Percentiles rank a stretch among this genome's conserved stretches.
phyloP scores from a whole-genome alignment of 2,888 invertebrate species.

The Hecatera dysodea region DNA sequence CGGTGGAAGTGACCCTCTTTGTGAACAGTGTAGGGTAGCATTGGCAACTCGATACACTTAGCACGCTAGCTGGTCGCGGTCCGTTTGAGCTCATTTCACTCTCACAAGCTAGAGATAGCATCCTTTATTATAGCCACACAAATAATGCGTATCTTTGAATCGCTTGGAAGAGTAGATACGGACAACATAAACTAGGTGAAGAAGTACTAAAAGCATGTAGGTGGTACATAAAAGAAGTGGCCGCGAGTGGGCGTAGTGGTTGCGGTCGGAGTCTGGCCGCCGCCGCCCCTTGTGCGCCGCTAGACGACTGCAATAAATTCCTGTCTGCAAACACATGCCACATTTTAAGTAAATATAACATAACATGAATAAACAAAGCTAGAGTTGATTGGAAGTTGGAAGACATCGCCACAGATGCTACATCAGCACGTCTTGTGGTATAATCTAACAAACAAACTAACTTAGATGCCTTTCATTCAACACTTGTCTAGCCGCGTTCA shows the following conservation, averaged over 20 bases:
- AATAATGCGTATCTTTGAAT: constrained; percentile 30
- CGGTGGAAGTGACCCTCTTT: constrained; percentile 49
- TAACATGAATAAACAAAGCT: constrained; percentile 60
- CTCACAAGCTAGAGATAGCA: constrained; percentile 40
- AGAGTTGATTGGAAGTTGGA: constrained; percentile 32
- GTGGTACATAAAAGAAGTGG: constrained; percentile 60
- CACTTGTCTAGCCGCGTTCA: constrained; percentile 44
- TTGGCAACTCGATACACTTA: constrained; percentile 64
- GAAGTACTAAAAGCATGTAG: constrained; percentile 67
- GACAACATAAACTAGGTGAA: constrained; percentile 59
- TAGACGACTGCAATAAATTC: constrained; percentile 65
- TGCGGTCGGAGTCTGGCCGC: constrained; percentile 51
- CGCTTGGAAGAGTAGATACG: constrained; percentile 28
- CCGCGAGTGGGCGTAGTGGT: constrained; percentile 64
- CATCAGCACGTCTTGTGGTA: constrained; percentile 25
- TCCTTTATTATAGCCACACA: constrained; percentile 7
- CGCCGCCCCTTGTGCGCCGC: constrained; percentile 54
- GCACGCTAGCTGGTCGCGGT: constrained; percentile 40
- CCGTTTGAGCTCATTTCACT: constrained; percentile 48
- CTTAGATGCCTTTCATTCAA: constrained; percentile 32
- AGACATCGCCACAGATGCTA: constrained; percentile 6
- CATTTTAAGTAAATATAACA: constrained; percentile 52
- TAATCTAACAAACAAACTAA: constrained; percentile 21
- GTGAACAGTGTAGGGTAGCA: constrained; percentile 50
- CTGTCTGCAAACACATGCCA: constrained; percentile 63